These are phyloP conservation scores for Yasuhikotakia modesta DNA, from an alignment of 2,797 vertebrate genomes.

Conservation along the genomic window DNA sequence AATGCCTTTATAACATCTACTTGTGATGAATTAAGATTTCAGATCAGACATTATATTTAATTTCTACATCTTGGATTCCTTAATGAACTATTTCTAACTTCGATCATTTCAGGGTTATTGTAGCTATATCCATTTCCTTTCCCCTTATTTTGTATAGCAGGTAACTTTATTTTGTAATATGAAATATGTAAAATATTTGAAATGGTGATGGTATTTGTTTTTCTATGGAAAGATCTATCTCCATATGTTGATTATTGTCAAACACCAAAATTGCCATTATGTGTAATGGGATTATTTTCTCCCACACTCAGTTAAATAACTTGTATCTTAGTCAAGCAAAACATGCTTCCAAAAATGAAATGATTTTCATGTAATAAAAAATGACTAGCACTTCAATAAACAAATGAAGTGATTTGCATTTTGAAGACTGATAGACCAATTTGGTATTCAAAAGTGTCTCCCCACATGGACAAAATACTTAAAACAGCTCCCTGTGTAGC, in stretches of 20 bases:
- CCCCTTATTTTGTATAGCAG: background rate
- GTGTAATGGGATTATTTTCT: background rate
- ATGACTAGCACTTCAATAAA: slow-evolving; percentile 8
- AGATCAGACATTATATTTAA: slow-evolving; percentile 1
- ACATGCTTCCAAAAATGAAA: background rate
- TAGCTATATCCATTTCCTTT: slow-evolving; percentile 21
- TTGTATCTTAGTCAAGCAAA: background rate
- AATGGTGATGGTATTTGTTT: background rate
- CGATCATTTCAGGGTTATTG: slow-evolving; percentile 17
- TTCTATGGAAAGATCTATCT: background rate
- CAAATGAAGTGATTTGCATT: background rate
- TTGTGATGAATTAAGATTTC: background rate
- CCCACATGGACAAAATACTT: background rate
- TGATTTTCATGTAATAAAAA: background rate
- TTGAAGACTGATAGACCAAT: background rate
- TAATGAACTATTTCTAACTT: slow-evolving; percentile 15
- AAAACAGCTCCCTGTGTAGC: background rate
- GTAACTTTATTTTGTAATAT: background rate
- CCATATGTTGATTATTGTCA: background rate
- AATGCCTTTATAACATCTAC: slow-evolving; percentile 16
- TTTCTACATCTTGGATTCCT: background rate
- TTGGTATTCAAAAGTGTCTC: background rate
- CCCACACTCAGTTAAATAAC: background rate
- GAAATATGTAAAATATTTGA: background rate
- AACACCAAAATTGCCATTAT: background rate